phyloP scores from a whole-genome alignment of 2,797 vertebrate species.

The Macropus fuliginosus region DNA sequence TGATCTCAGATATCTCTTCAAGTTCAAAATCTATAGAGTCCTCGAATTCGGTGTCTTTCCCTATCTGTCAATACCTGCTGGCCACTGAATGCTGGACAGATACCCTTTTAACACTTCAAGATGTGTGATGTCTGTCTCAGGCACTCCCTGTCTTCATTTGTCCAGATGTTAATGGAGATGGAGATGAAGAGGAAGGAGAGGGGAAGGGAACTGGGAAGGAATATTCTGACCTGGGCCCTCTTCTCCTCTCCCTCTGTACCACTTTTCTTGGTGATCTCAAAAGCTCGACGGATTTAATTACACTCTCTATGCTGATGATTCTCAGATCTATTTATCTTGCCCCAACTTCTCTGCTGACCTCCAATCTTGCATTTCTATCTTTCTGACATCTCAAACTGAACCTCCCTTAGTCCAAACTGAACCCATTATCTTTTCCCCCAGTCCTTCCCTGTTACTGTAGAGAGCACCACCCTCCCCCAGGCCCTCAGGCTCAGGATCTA shows the following conservation, averaged over 20 bases:
- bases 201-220: neutral
- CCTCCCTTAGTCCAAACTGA: neutral
- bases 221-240: neutral
- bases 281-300: neutral
- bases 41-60: neutral
- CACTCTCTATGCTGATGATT: neutral
- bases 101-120: neutral
- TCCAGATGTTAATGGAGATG: neutral
- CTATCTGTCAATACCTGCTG: neutral
- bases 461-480: neutral
- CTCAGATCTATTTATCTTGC: neutral
- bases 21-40: neutral
- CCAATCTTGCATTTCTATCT: neutral
- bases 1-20: neutral
- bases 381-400: neutral
- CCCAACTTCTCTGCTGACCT: neutral
- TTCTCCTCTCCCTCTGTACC: neutral
- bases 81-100: neutral
- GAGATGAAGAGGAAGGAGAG: neutral
- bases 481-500: neutral
- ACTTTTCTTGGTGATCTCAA: neutral
- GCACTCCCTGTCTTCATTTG: neutral
- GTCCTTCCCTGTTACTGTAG: neutral
- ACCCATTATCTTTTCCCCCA: no score
- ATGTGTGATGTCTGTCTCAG: neutral